A percentile compares a stretch with the other conserved stretches of the same genome.
Conservation (phyloP, 2,888 invertebrate species). For the Iselma pallidipennis region DNA sequence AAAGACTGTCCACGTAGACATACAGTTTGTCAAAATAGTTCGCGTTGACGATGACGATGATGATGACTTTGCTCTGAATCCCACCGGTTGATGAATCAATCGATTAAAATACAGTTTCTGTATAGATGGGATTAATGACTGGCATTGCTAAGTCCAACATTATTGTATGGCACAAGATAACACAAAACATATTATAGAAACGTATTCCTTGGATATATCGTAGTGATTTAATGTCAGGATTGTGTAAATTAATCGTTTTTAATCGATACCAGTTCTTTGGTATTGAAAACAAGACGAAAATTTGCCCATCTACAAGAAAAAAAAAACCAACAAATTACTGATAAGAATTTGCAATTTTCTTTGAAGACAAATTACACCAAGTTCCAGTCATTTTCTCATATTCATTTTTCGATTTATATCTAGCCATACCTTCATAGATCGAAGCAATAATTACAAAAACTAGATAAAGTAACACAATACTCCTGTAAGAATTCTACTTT, state of each 20-base stretch:
- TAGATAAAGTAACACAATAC: constrained; percentile 15
- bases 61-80: too few species aligned
- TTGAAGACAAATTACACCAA: not conserved
- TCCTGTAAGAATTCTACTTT: not conserved
- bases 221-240: constrained; percentile 32
- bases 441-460: constrained; percentile 26
- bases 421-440: constrained; percentile 25
- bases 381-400: constrained; percentile 19
- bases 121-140: constrained; percentile 36
- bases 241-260: constrained; percentile 17
- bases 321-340: not conserved
- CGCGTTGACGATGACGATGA: too few species aligned
- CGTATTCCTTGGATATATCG: constrained; percentile 41
- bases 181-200: constrained; percentile 41
- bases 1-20: too few species aligned
- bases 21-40: too few species aligned
- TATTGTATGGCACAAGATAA: constrained; percentile 41
- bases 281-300: constrained; percentile 35
- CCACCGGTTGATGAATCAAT: too few species aligned
- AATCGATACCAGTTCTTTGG: constrained; percentile 36
- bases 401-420: constrained; percentile 19
- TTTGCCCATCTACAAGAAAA: constrained; percentile 31
- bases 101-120: constrained; percentile 40
- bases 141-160: constrained; percentile 37
- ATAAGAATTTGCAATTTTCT: not conserved